Evolutionary conservation across 30 jellyfish, hydroid and myxozoan genomes (phyloP), one percentile per base, ranked within the genome.

Genomic region (Clytia hemisphaerica): DNA sequence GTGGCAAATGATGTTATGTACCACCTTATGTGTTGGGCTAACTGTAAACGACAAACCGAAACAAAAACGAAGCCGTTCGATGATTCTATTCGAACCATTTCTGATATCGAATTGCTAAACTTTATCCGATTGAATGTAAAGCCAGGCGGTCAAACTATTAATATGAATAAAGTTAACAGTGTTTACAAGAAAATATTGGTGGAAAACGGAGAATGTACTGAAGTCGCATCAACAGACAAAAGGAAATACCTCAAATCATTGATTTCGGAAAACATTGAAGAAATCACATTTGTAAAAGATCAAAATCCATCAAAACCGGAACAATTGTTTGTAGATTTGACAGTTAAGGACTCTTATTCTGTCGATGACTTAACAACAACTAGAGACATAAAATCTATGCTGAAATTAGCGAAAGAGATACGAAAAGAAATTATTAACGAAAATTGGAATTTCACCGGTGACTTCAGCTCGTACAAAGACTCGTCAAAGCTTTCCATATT

Each of bases 191-290:
- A 9, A 9, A 42, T 42, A 9, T 42, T 42, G 12, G 53, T 9
- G 53, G 53, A 42, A n/a, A 42, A 42, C 53, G 53, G 53, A 42
- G 53, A n/a, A n/a, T n/a, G n/a, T n/a, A 12, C n/a, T 9, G 53
- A 42, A 9, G n/a, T 9, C n/a, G n/a, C n/a, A 42, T 42, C 15
- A 9, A n/a, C 53, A 42, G n/a, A 42, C 53, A 9, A 42, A 9
- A 42, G n/a, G n/a, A 42, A 42, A n/a, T 42, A 42, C n/a, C 12
- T n/a, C 53, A 42, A 42, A n/a, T 12, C 15, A 9, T 42, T 42
- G n/a, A 42, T 42, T n/a, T n/a, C 12, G n/a, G 53, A 42, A 12
- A 42, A 42, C 53, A 42, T 42, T 42, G 15, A 12, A 12, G n/a
- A 42, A 12, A n/a, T 42, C n/a, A n/a, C n/a, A 9, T 42, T 42